phyloP scores from a whole-genome alignment of 2,888 invertebrate genomes.

The Cryptus armator region DNA sequence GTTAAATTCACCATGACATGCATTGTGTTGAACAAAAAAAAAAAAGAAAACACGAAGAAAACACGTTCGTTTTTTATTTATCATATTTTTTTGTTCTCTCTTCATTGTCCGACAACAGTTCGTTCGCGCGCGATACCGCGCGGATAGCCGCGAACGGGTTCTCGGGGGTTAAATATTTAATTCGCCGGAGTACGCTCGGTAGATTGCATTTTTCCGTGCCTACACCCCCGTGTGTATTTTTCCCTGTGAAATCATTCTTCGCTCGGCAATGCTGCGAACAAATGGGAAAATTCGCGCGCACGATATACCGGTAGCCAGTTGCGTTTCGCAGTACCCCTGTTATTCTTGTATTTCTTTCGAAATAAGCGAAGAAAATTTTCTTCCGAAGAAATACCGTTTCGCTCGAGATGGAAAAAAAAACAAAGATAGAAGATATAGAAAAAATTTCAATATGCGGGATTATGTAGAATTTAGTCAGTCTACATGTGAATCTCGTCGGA shows the following conservation, averaged over 20 bases:
- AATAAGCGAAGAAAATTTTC: background rate
- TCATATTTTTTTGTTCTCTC: background rate
- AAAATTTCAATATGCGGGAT: conserved; percentile 7
- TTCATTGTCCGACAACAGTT: background rate
- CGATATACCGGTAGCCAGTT: background rate
- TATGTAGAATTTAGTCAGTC: conserved; percentile 69
- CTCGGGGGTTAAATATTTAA: conserved; percentile 54
- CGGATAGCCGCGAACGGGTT: background rate
- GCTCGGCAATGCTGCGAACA: background rate
- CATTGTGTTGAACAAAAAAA: background rate
- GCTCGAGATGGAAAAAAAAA: conserved; percentile 16
- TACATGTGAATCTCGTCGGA: conserved; percentile 83
- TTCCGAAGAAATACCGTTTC: background rate
- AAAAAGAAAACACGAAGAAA: background rate
- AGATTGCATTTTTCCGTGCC: conserved; percentile 47
- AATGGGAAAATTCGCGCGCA: conserved; percentile 1
- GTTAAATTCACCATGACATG: background rate
- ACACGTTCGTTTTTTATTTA: background rate
- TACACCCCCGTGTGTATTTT: background rate
- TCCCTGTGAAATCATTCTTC: conserved; percentile 23
- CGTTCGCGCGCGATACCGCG: background rate
- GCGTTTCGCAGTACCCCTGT: background rate
- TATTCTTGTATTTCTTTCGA: background rate
- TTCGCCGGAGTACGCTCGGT: conserved; percentile 17
- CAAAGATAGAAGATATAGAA: conserved; percentile 20